Evolutionary conservation across 2,113 vertebrate genomes (phyloP).

Genomic region (Ageneiosus marmoratus): DNA sequence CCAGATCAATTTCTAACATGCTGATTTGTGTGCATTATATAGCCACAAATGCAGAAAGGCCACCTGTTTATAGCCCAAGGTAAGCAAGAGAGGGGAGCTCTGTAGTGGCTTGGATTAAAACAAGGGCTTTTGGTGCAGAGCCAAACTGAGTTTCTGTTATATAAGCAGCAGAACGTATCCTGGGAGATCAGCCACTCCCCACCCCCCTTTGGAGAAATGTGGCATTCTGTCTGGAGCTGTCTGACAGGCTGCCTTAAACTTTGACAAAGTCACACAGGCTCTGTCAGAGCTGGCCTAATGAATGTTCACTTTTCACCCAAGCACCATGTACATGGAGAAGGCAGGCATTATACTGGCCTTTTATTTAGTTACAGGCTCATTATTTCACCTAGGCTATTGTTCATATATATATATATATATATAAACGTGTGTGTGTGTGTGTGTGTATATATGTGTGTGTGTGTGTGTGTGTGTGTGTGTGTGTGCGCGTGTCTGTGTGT

Average conservation of each 20-base stretch:
- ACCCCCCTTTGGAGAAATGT: conserved; percentile 23
- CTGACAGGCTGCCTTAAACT: conserved; percentile 40
- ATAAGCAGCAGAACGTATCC: conserved; percentile 37
- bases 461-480: too few relatives aligned
- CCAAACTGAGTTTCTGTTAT: conserved; percentile 23
- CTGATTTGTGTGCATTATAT: conserved; percentile 62
- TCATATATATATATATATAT: too few relatives aligned
- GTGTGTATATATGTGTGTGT: too few relatives aligned
- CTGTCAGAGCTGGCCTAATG: conserved; percentile 36
- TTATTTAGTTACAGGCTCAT: conserved; percentile 22
- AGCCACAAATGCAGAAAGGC: conserved; percentile 50
- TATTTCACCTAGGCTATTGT: not conserved
- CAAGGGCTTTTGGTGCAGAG: not conserved
- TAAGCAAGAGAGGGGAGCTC: conserved; percentile 17
- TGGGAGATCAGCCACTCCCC: conserved; percentile 35
- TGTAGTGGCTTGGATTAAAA: conserved; percentile 47
- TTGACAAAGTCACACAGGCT: conserved; percentile 33
- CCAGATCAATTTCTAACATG: conserved; percentile 43
- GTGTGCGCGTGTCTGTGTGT: too few relatives aligned
- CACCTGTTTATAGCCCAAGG: conserved; percentile 55
- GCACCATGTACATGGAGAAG: conserved; percentile 22
- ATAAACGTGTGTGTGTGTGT: too few relatives aligned
- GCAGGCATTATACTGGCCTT: not conserved
- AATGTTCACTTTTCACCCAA: conserved; percentile 22
- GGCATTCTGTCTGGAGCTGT: conserved; percentile 32